These are phyloP conservation scores for Aethes cnicana DNA, from an alignment of 2,888 invertebrate genomes.

Conservation along the genomic window DNA sequence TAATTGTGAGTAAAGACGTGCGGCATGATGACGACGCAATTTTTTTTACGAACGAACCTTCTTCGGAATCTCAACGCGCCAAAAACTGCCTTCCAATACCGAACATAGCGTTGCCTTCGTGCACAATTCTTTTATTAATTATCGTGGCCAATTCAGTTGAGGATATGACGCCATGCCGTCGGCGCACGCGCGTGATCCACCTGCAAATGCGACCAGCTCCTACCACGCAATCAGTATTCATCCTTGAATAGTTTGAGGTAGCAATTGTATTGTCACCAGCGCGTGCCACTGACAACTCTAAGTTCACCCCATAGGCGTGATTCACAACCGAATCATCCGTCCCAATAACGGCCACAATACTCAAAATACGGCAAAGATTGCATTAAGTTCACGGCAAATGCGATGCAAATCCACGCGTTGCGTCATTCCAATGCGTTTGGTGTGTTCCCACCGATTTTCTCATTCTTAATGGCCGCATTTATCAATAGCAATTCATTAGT, in stretches of 20 bases:
- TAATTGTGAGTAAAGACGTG: conserved; percentile 8
- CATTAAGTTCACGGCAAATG: not conserved
- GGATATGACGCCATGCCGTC: conserved; percentile 78
- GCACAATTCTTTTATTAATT: conserved; percentile 80
- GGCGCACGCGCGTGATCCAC: conserved; percentile 70
- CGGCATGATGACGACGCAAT: conserved; percentile 34
- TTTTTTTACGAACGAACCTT: conserved; percentile 42
- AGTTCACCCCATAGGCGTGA: conserved; percentile 10
- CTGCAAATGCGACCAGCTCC: conserved; percentile 65
- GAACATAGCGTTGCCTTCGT: conserved; percentile 68
- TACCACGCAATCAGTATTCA: conserved; percentile 66
- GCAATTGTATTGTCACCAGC: conserved; percentile 53
- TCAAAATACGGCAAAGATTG: not conserved
- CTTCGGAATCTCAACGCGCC: conserved; percentile 57
- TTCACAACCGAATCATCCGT: conserved; percentile 14
- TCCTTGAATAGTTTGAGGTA: conserved; percentile 66
- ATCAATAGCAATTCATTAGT: conserved; percentile 26
- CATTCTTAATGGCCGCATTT: conserved; percentile 21
- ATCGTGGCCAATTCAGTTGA: conserved; percentile 71
- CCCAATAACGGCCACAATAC: not conserved
- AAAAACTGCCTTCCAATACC: conserved; percentile 58
- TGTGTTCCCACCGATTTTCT: conserved; percentile 16
- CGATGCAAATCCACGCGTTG: conserved; percentile 3
- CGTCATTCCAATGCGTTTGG: conserved; percentile 17
- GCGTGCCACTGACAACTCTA: conserved; percentile 44